Evolutionary conservation across 30 jellyfish, hydroid and myxozoan genomes (phyloP), one percentile per base, ranked within the genome.

Genomic region (Phacellophora camtschatica): DNA sequence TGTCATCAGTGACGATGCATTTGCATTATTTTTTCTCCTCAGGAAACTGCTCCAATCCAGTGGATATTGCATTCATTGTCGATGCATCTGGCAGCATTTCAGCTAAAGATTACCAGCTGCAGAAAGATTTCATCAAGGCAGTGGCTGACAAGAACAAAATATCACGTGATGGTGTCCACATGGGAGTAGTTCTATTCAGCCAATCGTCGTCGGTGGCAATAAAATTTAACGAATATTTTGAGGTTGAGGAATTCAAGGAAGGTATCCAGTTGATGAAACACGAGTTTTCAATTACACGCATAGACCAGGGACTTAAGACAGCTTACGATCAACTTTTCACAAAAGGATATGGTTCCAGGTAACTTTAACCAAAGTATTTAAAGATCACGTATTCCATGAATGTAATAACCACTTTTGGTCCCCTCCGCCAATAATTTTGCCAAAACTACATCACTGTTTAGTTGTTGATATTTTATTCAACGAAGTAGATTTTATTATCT

Each of bases 61-160:
- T 80, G 25, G 91, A 80, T 59, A 80, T 80, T 48, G 91, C 77
- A 7, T 80, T 80, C 77, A 71, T 80, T 34, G 91, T 80, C 34
- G 91, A 80, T 53, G 74, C 91, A 5, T 80, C 91, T 7, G 91
- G 91, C 41, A 80, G 91, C 67, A 80, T 80, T 11, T 29, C 20
- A 19, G 72, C 83, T 12, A 50, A 64, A 28, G 63, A 80, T 42
- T 80, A 80, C 57, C 83, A 80, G 55, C 71, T 80, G 37, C 91
- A 80, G 31, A 80, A 80, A 37, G 84, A 80, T 45, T 80, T 80
- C 80, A 80, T 80, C 43, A 65, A 80, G 29, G 49, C 5, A 19
- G 77, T 80, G 3, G 77, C 81, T 8, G 39, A 19, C 12, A 71
- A 15, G 39, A 80, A 80, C 45, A 32, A 71, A 9, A 56, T 80